These are phyloP conservation scores for Felis chaus DNA, from an alignment of 2,113 vertebrate species.

Conservation along the genomic window DNA sequence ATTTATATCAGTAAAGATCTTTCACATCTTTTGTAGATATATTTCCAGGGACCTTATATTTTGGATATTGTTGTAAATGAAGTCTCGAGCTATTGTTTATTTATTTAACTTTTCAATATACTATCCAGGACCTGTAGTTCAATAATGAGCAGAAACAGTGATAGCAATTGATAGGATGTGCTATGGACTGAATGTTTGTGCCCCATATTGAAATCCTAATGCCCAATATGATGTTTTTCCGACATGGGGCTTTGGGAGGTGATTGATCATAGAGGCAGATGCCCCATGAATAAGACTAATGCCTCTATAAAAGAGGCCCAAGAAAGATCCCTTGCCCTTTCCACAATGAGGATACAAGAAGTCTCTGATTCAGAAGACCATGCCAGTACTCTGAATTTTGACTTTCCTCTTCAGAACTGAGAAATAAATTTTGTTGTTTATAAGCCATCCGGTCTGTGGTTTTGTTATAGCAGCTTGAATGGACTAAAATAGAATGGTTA, in stretches of 20 bases:
- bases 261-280: too few species aligned
- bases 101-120: constrained; percentile 11
- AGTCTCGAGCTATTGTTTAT: background rate
- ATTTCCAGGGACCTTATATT: background rate
- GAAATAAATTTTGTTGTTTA: background rate
- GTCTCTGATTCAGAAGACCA: background rate
- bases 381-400: background rate
- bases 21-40: background rate
- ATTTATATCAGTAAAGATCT: background rate
- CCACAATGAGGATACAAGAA: background rate
- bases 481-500: background rate
- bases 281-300: background rate
- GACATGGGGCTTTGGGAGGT: background rate
- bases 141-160: background rate
- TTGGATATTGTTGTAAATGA: background rate
- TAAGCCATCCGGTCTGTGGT: background rate
- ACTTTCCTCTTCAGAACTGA: background rate
- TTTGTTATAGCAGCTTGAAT: background rate
- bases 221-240: background rate
- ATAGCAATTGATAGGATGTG: background rate
- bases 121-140: background rate
- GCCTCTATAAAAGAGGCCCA: background rate
- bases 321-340: background rate
- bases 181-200: background rate
- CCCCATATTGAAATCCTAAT: background rate